Evolutionary conservation across 2,113 vertebrate genomes (phyloP), one percentile per base, ranked within the genome.

Genomic region (Cervus canadensis): DNA sequence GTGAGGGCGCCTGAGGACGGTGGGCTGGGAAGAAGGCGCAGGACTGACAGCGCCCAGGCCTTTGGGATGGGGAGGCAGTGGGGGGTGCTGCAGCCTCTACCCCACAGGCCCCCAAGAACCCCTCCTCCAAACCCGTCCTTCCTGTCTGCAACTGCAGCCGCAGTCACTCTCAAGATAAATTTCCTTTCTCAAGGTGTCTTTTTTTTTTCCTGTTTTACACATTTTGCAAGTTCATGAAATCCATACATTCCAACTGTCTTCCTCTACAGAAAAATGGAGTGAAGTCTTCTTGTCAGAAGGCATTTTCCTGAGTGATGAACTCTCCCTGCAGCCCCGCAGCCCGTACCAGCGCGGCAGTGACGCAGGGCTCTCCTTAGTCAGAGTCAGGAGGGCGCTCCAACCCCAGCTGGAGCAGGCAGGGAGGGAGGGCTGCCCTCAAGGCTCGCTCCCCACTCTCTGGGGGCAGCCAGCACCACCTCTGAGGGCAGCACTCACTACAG

Each of bases 321-420:
- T 21, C 50, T 36, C 62, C 5, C 7, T 1, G 86, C 89, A 9
- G 40, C n/a, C 3, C 4, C 0, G 13, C 2, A 7, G 50, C 11
- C 56, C 56, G 0, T 50, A 15, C n/a, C 40, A n/a, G 12, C 28
- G 74, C 3, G 7, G 33, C 0, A 6, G 36, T 7, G 28, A 28
- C 0, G 0, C 1, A 7, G 16, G 15, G 40, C 26, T 14, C 3
- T 2, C 4, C 28, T 48, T 59, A 21, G 21, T 23, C 79, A 6
- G 21, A 8, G 59, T n/a, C 50, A 15, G 9, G 1, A 78, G n/a
- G 52, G 40, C 0, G 2, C 67, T 54, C 17, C 2, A 2, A 36
- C 50, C 19, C 30, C 48, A 10, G 45, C 19, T 16, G 19, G 2
- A 7, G 40, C 40, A 13, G 54, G n/a, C 64, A 21, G 56, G 3